phyloP scores from a whole-genome alignment of 2,797 vertebrate genomes.

The Cynodonichthys magdalenae region DNA sequence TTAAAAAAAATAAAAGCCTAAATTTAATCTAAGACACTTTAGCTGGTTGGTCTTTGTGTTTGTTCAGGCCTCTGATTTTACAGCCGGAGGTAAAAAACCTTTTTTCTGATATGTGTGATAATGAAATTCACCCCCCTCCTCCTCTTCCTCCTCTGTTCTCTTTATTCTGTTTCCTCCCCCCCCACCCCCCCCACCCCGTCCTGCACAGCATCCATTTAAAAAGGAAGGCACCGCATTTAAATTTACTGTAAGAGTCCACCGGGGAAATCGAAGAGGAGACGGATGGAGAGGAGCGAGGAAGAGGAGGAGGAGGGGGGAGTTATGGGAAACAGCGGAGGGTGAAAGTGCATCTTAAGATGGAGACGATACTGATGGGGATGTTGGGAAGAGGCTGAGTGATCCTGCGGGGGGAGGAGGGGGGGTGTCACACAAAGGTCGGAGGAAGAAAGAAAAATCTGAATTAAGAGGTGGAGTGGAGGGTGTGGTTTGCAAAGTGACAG shows the following conservation, averaged over 20 bases:
- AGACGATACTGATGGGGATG: slow-evolving; percentile 37
- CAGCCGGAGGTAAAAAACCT: slow-evolving; percentile 11
- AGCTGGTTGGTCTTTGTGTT: slow-evolving; percentile 20
- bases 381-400: slow-evolving; percentile 40
- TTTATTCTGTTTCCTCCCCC: slow-evolving; percentile 7
- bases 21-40: neutral
- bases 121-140: slow-evolving; percentile 59
- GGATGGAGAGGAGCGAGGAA: slow-evolving; percentile 19
- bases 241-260: slow-evolving; percentile 82
- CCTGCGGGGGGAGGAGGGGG: slow-evolving; percentile 7
- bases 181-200: slow-evolving; percentile 52
- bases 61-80: slow-evolving; percentile 21
- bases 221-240: slow-evolving; percentile 76
- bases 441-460: slow-evolving; percentile 34
- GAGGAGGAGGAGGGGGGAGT: slow-evolving; percentile 35
- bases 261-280: slow-evolving; percentile 63
- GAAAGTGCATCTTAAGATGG: slow-evolving; percentile 58
- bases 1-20: too few relatives aligned
- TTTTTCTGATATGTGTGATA: slow-evolving; percentile 49
- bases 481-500: slow-evolving; percentile 13
- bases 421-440: slow-evolving; percentile 32
- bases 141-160: slow-evolving; percentile 4
- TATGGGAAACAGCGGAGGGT: slow-evolving; percentile 70
- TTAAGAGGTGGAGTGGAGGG: slow-evolving; percentile 19
- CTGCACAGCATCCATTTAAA: slow-evolving; percentile 70